These are phyloP conservation scores for roundworm (Caenorhabditis elegans) DNA, from an alignment of 1,140 invertebrate species.

Conservation along the genomic window DNA sequence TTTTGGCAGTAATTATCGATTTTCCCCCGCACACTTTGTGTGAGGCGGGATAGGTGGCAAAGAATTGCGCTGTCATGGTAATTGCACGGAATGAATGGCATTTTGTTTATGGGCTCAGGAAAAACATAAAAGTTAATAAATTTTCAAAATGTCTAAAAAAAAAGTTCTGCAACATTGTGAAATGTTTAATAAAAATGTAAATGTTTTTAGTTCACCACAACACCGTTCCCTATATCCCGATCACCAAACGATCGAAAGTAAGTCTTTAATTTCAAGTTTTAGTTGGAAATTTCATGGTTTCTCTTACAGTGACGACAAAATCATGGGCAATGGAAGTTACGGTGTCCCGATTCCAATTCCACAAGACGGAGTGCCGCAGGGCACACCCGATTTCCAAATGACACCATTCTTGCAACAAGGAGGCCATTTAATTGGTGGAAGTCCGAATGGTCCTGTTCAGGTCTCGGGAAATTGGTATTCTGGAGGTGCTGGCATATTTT, in stretches of 20 bases:
- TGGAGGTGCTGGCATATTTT: neutral
- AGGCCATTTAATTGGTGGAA: conserved; percentile 31
- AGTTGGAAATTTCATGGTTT: neutral
- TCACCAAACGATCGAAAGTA: neutral
- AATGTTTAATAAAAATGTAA: no score
- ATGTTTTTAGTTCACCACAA: neutral
- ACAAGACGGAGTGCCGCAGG: neutral
- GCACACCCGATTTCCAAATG: conserved; percentile 52
- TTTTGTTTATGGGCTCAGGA: no score
- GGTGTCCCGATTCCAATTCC: conserved; percentile 17
- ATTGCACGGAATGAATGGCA: no score
- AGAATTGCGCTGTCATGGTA: neutral
- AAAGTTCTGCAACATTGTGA: no score
- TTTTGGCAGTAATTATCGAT: no score
- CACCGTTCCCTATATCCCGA: neutral
- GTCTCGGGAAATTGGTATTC: neutral
- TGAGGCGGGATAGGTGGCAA: no score
- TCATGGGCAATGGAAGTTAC: conserved; percentile 21
- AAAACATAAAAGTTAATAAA: no score
- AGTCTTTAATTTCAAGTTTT: neutral
- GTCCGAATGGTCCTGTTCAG: conserved; percentile 38
- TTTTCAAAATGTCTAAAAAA: no score
- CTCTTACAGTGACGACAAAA: conserved; percentile 31
- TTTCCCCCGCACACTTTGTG: no score
- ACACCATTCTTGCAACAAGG: conserved; percentile 36